Evolutionary conservation across 2,888 invertebrate species (phyloP).

Genomic region (Sipha maydis): DNA sequence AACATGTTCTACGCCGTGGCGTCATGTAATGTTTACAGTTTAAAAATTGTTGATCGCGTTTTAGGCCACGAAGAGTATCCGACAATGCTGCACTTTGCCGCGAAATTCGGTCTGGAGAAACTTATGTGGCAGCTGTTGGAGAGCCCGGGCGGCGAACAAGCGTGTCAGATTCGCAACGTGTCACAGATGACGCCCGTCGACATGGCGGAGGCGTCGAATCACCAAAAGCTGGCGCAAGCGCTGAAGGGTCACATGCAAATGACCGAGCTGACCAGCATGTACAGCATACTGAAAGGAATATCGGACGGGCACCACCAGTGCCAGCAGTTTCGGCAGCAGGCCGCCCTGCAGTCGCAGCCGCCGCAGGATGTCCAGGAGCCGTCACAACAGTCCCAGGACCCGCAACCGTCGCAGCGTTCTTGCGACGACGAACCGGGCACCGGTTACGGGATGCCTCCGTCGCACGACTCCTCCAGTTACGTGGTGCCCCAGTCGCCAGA

Average conservation of each 20-base stretch:
- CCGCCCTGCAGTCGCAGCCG: neutral
- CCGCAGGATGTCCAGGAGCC: neutral
- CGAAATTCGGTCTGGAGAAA: slow-evolving; percentile 84
- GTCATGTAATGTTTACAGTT: neutral
- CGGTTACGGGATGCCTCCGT: too few relatives aligned
- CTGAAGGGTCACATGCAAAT: slow-evolving; percentile 85
- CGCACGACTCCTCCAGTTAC: too few relatives aligned
- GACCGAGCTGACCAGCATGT: slow-evolving; percentile 87
- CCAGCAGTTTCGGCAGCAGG: too few relatives aligned
- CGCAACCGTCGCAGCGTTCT: neutral
- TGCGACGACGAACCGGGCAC: neutral
- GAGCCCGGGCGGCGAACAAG: slow-evolving; percentile 85
- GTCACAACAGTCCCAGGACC: neutral
- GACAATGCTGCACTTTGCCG: slow-evolving; percentile 87
- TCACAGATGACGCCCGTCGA: slow-evolving; percentile 83
- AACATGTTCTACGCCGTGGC: neutral
- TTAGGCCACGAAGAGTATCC: slow-evolving; percentile 85
- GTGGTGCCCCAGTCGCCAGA: too few relatives aligned
- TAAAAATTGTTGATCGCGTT: neutral
- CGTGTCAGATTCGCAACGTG: slow-evolving; percentile 81
- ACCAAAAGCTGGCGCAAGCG: slow-evolving; percentile 78
- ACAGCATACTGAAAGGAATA: slow-evolving; percentile 85
- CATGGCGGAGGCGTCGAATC: slow-evolving; percentile 81
- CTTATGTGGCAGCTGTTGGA: slow-evolving; percentile 85
- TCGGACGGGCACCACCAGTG: slow-evolving; percentile 69